Base-by-base conservation (phyloP, 2,113 vertebrate species). In the Orthonyx spaldingii region DNA sequence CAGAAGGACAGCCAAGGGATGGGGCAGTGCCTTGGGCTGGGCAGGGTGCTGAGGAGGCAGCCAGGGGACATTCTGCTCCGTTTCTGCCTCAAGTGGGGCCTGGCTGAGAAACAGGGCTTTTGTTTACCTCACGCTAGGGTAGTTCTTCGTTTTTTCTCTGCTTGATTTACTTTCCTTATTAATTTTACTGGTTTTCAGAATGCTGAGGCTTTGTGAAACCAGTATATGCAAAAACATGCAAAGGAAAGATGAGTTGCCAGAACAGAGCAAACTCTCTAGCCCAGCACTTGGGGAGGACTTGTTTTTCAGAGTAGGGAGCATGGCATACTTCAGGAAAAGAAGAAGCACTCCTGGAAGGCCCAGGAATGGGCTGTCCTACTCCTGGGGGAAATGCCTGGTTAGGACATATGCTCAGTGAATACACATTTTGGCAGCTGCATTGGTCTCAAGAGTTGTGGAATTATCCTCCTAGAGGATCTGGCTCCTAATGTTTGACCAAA, bases 221-320 rank as follows among this genome's bases (percentile, higher is more conserved):
- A 53, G 88, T 57, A 56, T 81, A 96, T 95, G 96, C 94, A 96
- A 96, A 97, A 95, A 32, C 18, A 35, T 42, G 84, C 92, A 53
- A 84, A 84, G 49, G 61, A 87, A 66, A 85, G 37, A 72, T 50
- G 69, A 81, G 37, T 35, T 75, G 72, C 46, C 56, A 60, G 90
- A 92, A 47, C 8, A 52, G 60, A 64, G 60, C 42, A 78, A 71
- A 30, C 1, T 68, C 42, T 55, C 14, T 13, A 57, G 44, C 44
- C 44, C 44, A 53, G 82, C 30, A 7, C 16, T 79, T 33, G 46
- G 46, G 50, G 14, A 59, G 41, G 13, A 35, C 23, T 66, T 32
- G 60, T 12, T 59, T 90, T 37, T 92, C 64, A 68, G 46, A 71
- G 47, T 0, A 1, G 39, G 26, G 61, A 61, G 28, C 30, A 14